Base-by-base conservation (phyloP, 1,140 invertebrate genomes). In the Temnothorax nylanderi region DNA sequence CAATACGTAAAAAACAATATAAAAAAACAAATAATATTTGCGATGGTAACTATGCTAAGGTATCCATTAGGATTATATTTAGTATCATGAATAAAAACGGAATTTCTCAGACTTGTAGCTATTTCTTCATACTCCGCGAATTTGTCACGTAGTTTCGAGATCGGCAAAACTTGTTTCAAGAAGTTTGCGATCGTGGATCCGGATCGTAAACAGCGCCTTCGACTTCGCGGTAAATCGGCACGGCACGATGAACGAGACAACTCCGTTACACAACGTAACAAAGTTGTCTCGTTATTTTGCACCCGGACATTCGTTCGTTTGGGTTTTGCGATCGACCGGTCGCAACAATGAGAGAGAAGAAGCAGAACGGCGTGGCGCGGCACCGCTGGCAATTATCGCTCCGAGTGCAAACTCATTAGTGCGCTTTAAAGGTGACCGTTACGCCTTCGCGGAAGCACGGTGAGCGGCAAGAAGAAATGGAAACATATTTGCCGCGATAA, bases 371-470 rank as follows among this genome's bases (percentile, higher is more conserved):
- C 41, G 51, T 67, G 67, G 71, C 51, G 47, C 51, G 44, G 41
- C 47, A 64, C 64, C 47, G 78, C 44, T 72, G 84, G 84, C 87
- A 93, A 93, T 92, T 93, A 93, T 93, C 91, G 90, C 81, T 65
- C 86, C 88, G 81, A 80, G 90, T 92, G 88, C 91, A 91, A 93
- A 92, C 92, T 93, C 91, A 90, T 93, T 93, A 93, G 92, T 86
- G 67, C 80, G 75, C 77, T 90, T 93, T 91, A 90, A 89, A 91
- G 87, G 80, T 85, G 87, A 81, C 90, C 91, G 76, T 91, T 85
- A 89, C 87, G 88, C 87, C 80, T 89, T 89, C 88, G 58, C 89
- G 89, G 80, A 90, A 90, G 69, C 75, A 41, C 21, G 62, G 41
- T n/a, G 75, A 85, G 71, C 62, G 71, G 89, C 88, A 71, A 85